A percentile compares a stretch with the other conserved stretches of the same genome.
Conservation (phyloP, 2,797 vertebrate genomes). For the Gadopsis bispinosus region DNA sequence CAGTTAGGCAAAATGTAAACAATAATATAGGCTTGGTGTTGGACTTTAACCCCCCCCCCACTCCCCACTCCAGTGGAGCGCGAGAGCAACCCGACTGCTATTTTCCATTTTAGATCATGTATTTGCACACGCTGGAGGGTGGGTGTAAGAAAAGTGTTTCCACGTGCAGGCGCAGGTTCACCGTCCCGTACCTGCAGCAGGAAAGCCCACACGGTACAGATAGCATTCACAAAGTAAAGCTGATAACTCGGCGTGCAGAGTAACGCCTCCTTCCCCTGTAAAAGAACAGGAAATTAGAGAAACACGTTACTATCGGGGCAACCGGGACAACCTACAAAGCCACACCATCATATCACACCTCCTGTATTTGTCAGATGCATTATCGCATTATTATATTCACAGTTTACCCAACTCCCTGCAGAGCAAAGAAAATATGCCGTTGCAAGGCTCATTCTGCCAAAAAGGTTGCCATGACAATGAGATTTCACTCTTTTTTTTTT, state of each 20-base stretch:
- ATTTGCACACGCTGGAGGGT: background rate
- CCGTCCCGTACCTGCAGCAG: background rate
- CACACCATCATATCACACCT: constrained; percentile 72
- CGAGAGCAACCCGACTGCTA: background rate
- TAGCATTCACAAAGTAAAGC: constrained; percentile 17
- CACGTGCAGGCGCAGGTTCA: too few relatives aligned
- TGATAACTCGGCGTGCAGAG: constrained; percentile 28
- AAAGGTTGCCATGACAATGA: constrained; percentile 79
- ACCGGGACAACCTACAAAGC: constrained; percentile 34
- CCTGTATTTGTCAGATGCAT: constrained; percentile 75
- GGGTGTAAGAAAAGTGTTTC: background rate
- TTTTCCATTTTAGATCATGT: constrained; percentile 8
- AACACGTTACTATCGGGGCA: constrained; percentile 50
- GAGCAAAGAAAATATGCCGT: constrained; percentile 66
- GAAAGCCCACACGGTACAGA: constrained; percentile 8
- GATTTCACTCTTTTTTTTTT: constrained; percentile 27
- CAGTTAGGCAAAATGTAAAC: background rate
- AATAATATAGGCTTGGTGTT: too few relatives aligned
- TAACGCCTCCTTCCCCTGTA: constrained; percentile 35
- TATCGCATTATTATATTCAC: constrained; percentile 81
- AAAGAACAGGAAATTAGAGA: constrained; percentile 66
- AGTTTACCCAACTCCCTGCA: constrained; percentile 77
- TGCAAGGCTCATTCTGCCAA: constrained; percentile 60
- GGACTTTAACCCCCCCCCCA: too few relatives aligned
- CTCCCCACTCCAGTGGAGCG: background rate